Evolutionary conservation across 2,888 invertebrate species (phyloP).

Genomic region (Apotomis turbidana): DNA sequence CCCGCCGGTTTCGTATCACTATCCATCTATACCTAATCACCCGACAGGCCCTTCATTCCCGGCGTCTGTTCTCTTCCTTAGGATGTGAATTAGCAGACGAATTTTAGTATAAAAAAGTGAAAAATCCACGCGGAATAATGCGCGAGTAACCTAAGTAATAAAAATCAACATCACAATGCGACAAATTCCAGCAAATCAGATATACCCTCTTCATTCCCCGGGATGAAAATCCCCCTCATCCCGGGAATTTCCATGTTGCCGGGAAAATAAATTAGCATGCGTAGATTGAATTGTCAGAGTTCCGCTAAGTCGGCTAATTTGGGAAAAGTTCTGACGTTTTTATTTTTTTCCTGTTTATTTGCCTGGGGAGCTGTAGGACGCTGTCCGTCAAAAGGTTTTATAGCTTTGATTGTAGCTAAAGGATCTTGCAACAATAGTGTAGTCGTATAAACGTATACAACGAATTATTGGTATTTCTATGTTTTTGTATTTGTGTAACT

Average conservation of each 20-base stretch:
- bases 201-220: slow-evolving; percentile 30
- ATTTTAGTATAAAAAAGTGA: no score
- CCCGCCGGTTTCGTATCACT: no score
- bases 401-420: not conserved
- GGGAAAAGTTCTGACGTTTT: slow-evolving; percentile 47
- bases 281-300: slow-evolving; percentile 57
- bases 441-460: not conserved
- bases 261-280: slow-evolving; percentile 54
- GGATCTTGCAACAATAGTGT: not conserved
- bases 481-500: no score
- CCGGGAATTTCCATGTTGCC: slow-evolving; percentile 37
- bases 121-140: not conserved
- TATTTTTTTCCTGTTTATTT: slow-evolving; percentile 43
- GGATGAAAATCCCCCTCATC: slow-evolving; percentile 24
- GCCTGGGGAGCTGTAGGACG: slow-evolving; percentile 12
- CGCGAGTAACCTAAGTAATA: not conserved
- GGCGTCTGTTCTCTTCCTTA: no score
- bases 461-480: no score
- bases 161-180: slow-evolving; percentile 18
- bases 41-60: no score
- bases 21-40: no score
- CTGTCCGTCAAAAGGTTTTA: slow-evolving; percentile 4
- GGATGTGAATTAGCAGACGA: no score
- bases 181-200: slow-evolving; percentile 18
- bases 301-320: slow-evolving; percentile 50